Evolutionary conservation across 2,113 vertebrate genomes (phyloP).

Genomic region (Calyptommatus sinebrachiatus): DNA sequence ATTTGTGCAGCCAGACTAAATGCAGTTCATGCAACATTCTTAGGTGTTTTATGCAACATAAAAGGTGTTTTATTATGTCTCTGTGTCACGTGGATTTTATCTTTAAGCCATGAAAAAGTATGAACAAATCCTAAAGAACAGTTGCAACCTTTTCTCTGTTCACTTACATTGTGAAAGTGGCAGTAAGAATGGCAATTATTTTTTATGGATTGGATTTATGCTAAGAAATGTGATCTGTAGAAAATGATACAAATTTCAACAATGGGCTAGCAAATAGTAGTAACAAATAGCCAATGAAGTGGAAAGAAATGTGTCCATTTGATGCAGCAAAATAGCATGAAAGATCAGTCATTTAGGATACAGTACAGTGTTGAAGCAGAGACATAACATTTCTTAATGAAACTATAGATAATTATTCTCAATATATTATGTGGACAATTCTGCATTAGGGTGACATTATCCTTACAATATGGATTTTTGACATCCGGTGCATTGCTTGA

Average conservation of each 20-base stretch:
- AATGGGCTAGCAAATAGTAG: neutral
- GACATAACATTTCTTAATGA: neutral
- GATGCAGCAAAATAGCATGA: neutral
- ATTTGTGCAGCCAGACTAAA: too few species aligned
- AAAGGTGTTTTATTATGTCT: too few species aligned
- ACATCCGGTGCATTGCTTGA: neutral
- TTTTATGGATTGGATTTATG: constrained; percentile 1
- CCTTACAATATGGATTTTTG: constrained; percentile 2
- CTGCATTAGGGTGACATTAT: neutral
- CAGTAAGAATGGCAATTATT: neutral
- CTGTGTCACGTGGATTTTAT: too few species aligned
- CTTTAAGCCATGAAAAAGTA: too few species aligned
- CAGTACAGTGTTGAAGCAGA: neutral
- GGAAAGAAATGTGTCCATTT: neutral
- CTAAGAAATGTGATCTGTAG: neutral
- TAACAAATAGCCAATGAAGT: neutral
- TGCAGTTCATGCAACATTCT: too few species aligned
- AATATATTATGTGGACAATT: neutral
- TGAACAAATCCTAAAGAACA: too few species aligned
- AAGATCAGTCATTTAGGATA: constrained; percentile 9
- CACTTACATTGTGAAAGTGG: neutral
- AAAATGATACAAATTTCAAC: neutral
- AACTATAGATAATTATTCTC: neutral
- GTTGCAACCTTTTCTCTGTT: neutral
- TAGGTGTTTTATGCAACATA: too few species aligned